Conservation (phyloP, 2,113 vertebrate species). For the Synodontis membranacea region DNA sequence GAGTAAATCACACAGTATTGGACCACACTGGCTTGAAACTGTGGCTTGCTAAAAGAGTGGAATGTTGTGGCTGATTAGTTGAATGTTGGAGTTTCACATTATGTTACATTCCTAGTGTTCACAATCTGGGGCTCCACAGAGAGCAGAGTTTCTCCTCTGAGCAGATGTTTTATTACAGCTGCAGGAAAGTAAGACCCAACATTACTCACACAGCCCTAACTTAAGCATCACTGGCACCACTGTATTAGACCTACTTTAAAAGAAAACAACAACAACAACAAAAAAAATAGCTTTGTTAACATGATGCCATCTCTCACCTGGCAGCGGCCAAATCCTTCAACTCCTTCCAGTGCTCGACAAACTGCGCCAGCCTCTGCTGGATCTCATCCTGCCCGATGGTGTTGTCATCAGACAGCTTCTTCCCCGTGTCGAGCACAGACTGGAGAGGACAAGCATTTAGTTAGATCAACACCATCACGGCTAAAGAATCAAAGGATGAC, state of each 20-base stretch:
- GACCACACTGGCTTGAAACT: background rate
- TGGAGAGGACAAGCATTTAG: constrained; percentile 55
- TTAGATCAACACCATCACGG: background rate
- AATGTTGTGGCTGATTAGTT: no score
- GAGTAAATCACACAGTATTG: background rate
- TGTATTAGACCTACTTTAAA: background rate
- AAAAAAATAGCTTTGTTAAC: background rate
- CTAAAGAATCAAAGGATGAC: background rate
- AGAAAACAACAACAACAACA: background rate
- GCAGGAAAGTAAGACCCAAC: no score
- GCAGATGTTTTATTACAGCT: no score
- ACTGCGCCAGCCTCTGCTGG: constrained; percentile 93
- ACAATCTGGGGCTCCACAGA: no score
- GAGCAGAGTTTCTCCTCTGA: no score
- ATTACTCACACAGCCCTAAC: no score
- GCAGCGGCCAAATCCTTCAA: constrained; percentile 90
- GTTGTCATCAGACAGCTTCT: constrained; percentile 94
- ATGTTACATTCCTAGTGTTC: background rate
- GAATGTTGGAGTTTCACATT: background rate
- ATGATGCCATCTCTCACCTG: constrained; percentile 68
- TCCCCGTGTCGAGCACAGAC: constrained; percentile 94
- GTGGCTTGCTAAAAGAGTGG: background rate
- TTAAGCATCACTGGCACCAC: background rate
- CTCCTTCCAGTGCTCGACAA: constrained; percentile 96
- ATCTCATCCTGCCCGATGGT: constrained; percentile 98